phyloP scores from a whole-genome alignment of 1,140 invertebrate species.

The Eurosta solidaginis region DNA sequence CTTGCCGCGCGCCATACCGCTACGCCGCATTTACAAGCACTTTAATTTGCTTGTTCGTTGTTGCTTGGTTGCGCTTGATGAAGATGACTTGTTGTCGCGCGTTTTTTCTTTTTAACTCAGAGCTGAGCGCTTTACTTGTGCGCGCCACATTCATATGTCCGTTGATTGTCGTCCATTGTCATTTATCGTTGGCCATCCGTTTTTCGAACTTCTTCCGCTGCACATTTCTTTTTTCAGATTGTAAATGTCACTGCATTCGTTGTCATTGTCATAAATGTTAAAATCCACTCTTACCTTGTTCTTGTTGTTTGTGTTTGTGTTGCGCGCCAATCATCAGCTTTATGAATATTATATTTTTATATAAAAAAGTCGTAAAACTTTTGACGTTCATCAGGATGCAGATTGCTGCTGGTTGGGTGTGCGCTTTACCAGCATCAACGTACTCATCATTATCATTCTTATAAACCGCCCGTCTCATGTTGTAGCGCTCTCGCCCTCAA shows the following conservation, averaged over 20 bases:
- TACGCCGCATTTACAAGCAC: not conserved
- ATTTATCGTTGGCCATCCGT: not conserved
- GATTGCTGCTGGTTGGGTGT: no score
- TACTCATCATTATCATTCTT: not conserved
- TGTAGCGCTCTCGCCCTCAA: no score
- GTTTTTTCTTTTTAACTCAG: not conserved
- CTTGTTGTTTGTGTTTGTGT: not conserved
- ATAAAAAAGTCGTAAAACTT: conserved; percentile 21
- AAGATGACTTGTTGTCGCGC: not conserved
- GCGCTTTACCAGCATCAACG: no score
- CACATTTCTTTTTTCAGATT: not conserved
- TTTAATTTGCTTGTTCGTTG: not conserved
- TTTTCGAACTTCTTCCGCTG: not conserved
- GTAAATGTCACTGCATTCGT: not conserved
- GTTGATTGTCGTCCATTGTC: conserved; percentile 25
- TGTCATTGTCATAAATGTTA: conserved; percentile 16
- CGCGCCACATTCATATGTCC: not conserved
- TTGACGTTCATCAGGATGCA: conserved; percentile 1
- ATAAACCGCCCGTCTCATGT: no score
- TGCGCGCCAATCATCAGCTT: not conserved
- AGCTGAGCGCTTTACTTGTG: not conserved
- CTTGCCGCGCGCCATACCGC: no score
- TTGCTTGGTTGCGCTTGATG: not conserved
- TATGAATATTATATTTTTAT: conserved; percentile 28
- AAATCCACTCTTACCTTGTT: not conserved